Conservation (phyloP, 1,140 invertebrate species). For the Brachionus rubens region DNA sequence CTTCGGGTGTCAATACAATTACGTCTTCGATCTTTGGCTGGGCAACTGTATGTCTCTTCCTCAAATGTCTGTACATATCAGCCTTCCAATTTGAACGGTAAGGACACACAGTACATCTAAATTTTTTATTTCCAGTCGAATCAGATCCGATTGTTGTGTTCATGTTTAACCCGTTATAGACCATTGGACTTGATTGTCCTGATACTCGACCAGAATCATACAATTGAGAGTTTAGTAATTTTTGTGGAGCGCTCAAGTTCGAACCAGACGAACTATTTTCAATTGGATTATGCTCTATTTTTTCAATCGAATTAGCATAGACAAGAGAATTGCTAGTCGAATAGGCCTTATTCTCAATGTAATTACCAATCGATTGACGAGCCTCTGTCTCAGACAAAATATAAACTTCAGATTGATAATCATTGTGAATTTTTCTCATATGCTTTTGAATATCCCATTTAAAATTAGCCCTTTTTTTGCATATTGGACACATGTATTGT, state of each 20-base stretch:
- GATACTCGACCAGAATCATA: background rate
- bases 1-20: background rate
- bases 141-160: background rate
- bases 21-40: background rate
- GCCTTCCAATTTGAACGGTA: constrained; percentile 57
- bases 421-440: constrained; percentile 54
- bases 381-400: constrained; percentile 55
- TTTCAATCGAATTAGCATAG: too few species aligned
- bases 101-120: constrained; percentile 56
- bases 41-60: constrained; percentile 50
- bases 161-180: background rate
- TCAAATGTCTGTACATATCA: constrained; percentile 58
- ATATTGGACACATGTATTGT: constrained; percentile 56
- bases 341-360: constrained; percentile 49
- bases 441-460: constrained; percentile 60
- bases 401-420: constrained; percentile 52
- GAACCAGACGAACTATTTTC: constrained; percentile 71
- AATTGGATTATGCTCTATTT: constrained; percentile 64
- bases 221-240: background rate
- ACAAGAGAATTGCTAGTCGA: too few species aligned
- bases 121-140: constrained; percentile 49
- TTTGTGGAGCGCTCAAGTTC: constrained; percentile 59
- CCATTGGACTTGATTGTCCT: background rate
- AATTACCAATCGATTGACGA: constrained; percentile 54
- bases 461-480: constrained; percentile 56